A percentile compares a stretch with the other conserved stretches of the same genome.
Conservation (phyloP, 92 coral and sea anemone species). For the Siderastrea siderea region DNA sequence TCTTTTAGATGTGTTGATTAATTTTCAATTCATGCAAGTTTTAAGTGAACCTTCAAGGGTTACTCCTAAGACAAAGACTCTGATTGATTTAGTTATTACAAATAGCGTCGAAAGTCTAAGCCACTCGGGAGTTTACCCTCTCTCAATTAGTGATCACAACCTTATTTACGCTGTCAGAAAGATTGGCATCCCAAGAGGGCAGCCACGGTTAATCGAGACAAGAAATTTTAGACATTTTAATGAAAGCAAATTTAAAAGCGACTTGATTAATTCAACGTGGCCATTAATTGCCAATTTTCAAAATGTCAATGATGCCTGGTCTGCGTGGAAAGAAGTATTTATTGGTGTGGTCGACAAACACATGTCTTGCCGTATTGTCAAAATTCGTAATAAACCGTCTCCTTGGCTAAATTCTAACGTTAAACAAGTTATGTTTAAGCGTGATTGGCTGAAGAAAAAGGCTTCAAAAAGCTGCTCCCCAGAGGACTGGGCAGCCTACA, state of each 20-base stretch:
- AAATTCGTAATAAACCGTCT: conserved; percentile 52
- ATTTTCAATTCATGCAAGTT: no score
- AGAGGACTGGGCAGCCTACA: conserved; percentile 12
- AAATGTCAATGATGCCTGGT: conserved; percentile 31
- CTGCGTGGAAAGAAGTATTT: conserved; percentile 8
- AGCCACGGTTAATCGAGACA: conserved; percentile 64
- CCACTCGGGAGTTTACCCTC: conserved; percentile 42
- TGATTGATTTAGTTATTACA: conserved; percentile 11
- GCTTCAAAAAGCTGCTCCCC: conserved; percentile 44
- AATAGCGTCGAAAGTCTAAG: conserved; percentile 38
- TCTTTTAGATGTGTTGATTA: no score
- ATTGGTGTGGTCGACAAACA: conserved; percentile 24
- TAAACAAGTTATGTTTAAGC: conserved; percentile 47
- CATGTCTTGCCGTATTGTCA: conserved; percentile 38
- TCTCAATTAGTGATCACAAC: conserved; percentile 68
- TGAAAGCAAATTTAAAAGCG: conserved; percentile 10
- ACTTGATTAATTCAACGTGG: not conserved
- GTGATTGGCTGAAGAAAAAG: conserved; percentile 50
- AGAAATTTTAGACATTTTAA: conserved; percentile 32
- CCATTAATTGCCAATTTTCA: conserved; percentile 8
- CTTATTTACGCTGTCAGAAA: conserved; percentile 65
- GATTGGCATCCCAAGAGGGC: conserved; percentile 59
- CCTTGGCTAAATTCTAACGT: conserved; percentile 50
- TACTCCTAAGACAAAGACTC: no score
- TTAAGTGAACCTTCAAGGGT: no score